Conservation (phyloP, 2,888 invertebrate species). For the Physocephala rufipes region DNA sequence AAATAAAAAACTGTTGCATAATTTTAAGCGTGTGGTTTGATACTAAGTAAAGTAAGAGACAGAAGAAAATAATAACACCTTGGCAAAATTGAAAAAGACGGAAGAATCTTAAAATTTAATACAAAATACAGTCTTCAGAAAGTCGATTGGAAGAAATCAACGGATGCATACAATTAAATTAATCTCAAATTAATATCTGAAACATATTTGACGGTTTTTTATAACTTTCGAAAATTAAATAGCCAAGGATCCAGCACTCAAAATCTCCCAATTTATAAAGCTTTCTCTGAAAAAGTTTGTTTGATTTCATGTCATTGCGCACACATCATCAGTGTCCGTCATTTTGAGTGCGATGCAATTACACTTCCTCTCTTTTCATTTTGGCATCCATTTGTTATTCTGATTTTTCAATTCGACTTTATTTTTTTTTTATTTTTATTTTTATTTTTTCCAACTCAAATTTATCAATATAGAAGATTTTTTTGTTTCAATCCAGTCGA, state of each 20-base stretch:
- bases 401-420: too few relatives aligned
- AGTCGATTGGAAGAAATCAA: not conserved
- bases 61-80: too few relatives aligned
- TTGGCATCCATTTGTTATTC: conserved; percentile 33
- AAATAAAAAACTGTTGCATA: too few relatives aligned
- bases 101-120: too few relatives aligned
- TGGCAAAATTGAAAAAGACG: too few relatives aligned
- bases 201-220: conserved; percentile 19
- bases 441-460: not conserved
- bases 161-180: not conserved
- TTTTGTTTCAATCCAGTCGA: not conserved
- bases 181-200: not conserved
- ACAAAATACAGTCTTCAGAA: too few relatives aligned
- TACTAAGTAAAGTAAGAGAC: too few relatives aligned
- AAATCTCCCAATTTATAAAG: conserved; percentile 42
- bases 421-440: conserved; percentile 13
- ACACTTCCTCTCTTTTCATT: conserved; percentile 31
- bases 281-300: conserved; percentile 34
- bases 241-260: conserved; percentile 42
- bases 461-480: not conserved
- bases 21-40: too few relatives aligned
- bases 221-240: conserved; percentile 24
- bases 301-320: conserved; percentile 50
- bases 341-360: conserved; percentile 39
- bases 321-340: conserved; percentile 51